Percentiles rank a stretch among this genome's conserved stretches.
Conservation (phyloP, 2,113 vertebrate genomes). For the Elaphurus davidianus region DNA sequence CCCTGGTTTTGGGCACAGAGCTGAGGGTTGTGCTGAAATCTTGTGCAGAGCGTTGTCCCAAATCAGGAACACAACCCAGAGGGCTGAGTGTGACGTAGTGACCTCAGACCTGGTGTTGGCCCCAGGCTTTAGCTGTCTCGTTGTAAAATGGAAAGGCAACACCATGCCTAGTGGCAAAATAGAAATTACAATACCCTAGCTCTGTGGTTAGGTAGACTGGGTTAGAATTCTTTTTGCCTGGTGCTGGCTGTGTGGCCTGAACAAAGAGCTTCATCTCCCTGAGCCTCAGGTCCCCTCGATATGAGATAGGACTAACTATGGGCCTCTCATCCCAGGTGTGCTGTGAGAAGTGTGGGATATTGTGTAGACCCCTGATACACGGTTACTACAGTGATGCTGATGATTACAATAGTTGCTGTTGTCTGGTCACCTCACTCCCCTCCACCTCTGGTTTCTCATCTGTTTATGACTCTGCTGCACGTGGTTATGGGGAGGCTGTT, state of each 20-base stretch:
- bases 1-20: background rate
- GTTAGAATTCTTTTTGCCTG: background rate
- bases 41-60: background rate
- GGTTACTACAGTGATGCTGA: fast-evolving
- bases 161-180: background rate
- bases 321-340: fast-evolving
- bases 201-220: background rate
- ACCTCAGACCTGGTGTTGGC: background rate
- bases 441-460: background rate
- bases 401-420: background rate
- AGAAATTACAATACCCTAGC: background rate
- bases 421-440: background rate
- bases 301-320: background rate
- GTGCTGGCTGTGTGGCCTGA: background rate
- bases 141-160: background rate
- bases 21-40: background rate
- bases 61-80: background rate
- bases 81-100: fast-evolving
- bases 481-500: background rate
- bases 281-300: background rate
- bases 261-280: background rate
- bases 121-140: background rate
- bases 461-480: fast-evolving
- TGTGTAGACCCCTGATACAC: fast-evolving
- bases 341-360: background rate